Evolutionary conservation across 2,888 invertebrate genomes (phyloP).

Genomic region (Anaspis maculata): DNA sequence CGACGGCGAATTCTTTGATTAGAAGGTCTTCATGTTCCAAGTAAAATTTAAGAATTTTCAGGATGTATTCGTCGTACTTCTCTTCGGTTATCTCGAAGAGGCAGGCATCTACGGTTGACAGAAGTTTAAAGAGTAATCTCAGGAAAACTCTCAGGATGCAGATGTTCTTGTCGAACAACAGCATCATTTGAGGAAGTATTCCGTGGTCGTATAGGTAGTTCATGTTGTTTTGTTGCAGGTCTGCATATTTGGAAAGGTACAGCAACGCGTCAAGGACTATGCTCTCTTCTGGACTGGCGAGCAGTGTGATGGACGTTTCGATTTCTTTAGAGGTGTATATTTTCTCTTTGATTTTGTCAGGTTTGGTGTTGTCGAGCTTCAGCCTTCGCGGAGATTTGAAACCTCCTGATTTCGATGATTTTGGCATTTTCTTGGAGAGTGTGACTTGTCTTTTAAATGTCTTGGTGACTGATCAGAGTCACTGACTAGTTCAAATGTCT

Average conservation of each 20-base stretch:
- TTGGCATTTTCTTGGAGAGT: neutral
- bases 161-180: slow-evolving; percentile 24
- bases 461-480: no score
- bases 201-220: slow-evolving; percentile 22
- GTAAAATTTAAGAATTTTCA: slow-evolving; percentile 25
- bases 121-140: slow-evolving; percentile 21
- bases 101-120: slow-evolving; percentile 22
- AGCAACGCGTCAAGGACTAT: slow-evolving; percentile 28
- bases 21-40: slow-evolving; percentile 21
- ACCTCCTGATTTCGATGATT: neutral
- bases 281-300: slow-evolving; percentile 27
- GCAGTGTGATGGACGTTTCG: slow-evolving; percentile 29
- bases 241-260: slow-evolving; percentile 30
- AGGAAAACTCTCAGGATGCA: slow-evolving; percentile 26
- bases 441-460: no score
- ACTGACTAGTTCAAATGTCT: no score
- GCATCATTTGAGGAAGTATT: slow-evolving; percentile 23
- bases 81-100: slow-evolving; percentile 28
- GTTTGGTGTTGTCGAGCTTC: slow-evolving; percentile 4
- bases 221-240: slow-evolving; percentile 25
- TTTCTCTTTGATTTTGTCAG: slow-evolving; percentile 27
- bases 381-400: slow-evolving; percentile 2
- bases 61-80: slow-evolving; percentile 22
- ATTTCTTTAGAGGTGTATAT: slow-evolving; percentile 26
- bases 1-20: slow-evolving; percentile 24